phyloP scores from a whole-genome alignment of 1,140 invertebrate species.

The Branchinecta lindahli region DNA sequence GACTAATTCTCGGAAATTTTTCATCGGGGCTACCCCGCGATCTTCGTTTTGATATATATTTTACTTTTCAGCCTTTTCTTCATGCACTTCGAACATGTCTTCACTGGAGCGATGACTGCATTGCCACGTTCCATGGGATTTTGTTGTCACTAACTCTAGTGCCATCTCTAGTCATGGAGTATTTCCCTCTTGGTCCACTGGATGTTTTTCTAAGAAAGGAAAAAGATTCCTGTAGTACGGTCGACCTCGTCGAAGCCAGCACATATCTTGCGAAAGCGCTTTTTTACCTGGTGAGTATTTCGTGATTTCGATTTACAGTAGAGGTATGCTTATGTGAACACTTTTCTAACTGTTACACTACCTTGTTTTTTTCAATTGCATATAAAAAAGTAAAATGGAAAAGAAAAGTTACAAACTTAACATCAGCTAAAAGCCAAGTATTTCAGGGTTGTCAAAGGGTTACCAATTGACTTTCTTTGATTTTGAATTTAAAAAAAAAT shows the following conservation, averaged over 20 bases:
- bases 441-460: no score
- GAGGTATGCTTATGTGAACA: no score
- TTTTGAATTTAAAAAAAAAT: no score
- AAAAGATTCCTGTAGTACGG: slow-evolving; percentile 36
- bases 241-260: slow-evolving; percentile 60
- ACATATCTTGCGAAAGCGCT: slow-evolving; percentile 57
- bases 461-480: no score
- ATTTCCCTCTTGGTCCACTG: slow-evolving; percentile 54
- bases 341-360: no score
- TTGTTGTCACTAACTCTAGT: not conserved
- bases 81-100: not conserved
- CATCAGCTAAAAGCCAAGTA: no score
- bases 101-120: not conserved
- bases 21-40: no score
- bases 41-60: no score
- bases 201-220: slow-evolving; percentile 50
- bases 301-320: slow-evolving; percentile 10
- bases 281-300: slow-evolving; percentile 47
- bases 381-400: no score
- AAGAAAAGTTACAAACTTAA: slow-evolving; percentile 12
- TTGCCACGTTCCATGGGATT: not conserved
- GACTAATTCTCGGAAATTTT: no score
- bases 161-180: slow-evolving; percentile 49
- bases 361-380: no score
- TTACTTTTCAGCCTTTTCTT: not conserved